phyloP scores from a whole-genome alignment of 2,888 invertebrate species.

The Microctonus brassicae region DNA sequence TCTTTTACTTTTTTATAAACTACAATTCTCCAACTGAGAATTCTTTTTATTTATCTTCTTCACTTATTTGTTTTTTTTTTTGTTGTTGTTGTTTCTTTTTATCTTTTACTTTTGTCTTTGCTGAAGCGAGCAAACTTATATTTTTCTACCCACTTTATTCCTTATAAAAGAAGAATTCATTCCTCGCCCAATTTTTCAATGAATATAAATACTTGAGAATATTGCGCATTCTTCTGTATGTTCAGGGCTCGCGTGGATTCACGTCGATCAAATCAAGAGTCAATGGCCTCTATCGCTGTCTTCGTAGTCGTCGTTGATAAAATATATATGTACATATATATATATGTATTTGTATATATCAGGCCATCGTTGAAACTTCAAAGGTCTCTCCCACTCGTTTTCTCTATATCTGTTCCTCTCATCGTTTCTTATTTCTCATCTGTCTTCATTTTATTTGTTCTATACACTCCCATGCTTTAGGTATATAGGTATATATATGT shows the following conservation, averaged over 20 bases:
- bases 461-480: too few species aligned
- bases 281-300: conserved; percentile 29
- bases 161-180: conserved; percentile 15
- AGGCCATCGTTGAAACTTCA: conserved; percentile 39
- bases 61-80: conserved; percentile 22
- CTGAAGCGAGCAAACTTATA: background rate
- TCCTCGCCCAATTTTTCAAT: conserved; percentile 21
- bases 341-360: too few species aligned
- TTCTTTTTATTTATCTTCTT: too few species aligned
- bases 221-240: background rate
- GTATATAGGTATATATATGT: too few species aligned
- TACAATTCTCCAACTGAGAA: too few species aligned
- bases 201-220: conserved; percentile 14
- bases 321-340: conserved; percentile 27
- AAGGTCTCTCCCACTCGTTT: conserved; percentile 39
- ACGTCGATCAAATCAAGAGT: conserved; percentile 9
- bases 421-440: too few species aligned
- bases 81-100: conserved; percentile 7
- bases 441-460: too few species aligned
- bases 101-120: background rate
- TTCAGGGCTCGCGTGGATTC: background rate
- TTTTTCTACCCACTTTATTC: conserved; percentile 24
- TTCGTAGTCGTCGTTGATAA: too few species aligned
- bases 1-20: too few species aligned
- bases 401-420: conserved; percentile 17